phyloP scores from a whole-genome alignment of 1,140 invertebrate species.

The Micrasema minimum region DNA sequence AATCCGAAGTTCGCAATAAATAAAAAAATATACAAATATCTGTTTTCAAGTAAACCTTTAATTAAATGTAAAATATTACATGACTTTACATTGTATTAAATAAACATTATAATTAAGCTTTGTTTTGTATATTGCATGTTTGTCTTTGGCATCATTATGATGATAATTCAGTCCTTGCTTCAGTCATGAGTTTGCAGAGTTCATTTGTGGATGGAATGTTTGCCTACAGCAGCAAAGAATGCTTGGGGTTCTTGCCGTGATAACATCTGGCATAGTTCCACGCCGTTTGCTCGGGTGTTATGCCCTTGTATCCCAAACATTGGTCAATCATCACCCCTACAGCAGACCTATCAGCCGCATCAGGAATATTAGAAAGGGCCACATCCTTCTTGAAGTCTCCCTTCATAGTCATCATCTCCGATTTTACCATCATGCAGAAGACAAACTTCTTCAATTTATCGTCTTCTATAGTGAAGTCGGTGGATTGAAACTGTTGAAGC shows the following conservation, averaged over 20 bases:
- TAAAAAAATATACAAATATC: no score
- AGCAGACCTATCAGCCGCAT: slow-evolving; percentile 60
- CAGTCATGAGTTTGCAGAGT: no score
- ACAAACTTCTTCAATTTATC: slow-evolving; percentile 63
- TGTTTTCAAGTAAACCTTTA: no score
- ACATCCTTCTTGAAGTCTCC: slow-evolving; percentile 67
- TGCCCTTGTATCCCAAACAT: slow-evolving; percentile 64
- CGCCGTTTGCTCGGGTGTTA: slow-evolving; percentile 63
- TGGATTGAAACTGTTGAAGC: slow-evolving; percentile 61
- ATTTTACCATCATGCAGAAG: slow-evolving; percentile 63
- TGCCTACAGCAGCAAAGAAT: slow-evolving; percentile 60
- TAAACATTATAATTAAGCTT: no score
- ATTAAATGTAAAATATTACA: no score
- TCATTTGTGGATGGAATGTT: not conserved
- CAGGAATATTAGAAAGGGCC: slow-evolving; percentile 62
- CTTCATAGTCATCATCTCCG: slow-evolving; percentile 65
- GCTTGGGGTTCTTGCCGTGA: slow-evolving; percentile 66
- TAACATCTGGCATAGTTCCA: slow-evolving; percentile 68
- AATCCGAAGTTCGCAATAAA: no score
- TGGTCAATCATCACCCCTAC: slow-evolving; percentile 63
- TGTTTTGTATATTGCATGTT: no score
- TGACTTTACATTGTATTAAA: no score
- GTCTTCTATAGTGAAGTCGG: slow-evolving; percentile 63
- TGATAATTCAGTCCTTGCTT: no score
- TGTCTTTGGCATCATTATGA: no score